Base-by-base conservation (phyloP, 2,113 vertebrate species). In the Eidolon helvum region DNA sequence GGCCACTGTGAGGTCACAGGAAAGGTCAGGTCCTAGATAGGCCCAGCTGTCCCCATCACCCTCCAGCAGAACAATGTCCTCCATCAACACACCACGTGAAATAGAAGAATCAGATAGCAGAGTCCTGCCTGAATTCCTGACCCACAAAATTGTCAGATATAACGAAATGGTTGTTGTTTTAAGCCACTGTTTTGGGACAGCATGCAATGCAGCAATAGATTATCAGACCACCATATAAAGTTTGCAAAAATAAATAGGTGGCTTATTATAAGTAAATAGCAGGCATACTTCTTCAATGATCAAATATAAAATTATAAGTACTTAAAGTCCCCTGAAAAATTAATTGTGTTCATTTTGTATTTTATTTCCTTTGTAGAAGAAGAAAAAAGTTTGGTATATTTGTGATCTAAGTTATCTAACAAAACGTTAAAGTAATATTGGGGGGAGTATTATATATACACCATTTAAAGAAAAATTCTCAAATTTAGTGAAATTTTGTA, bases 401-500 rank as follows among this genome's bases (percentile, higher is more conserved):
- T 88, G 90, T 95, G 45, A 74, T 72, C 57, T 90, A 90, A 87
- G 22, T 55, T 45, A 93, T 45, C 33, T 75, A 91, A 71, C 7
- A 88, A 65, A 92, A 79, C 11, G 80, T 72, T 35, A 61, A 85
- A 79, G 40, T 65, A 74, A 11, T 48, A 48, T 43, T 7, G 0
- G 7, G 10, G 14, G 8, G 18, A 5, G 5, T 16, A 59, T 14
- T 33, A 40, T 38, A 86, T 40, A 85, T 24, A 84, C 1, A 68
- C 22, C 40, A 50, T 40, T 84, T 77, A 65, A 33, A 72, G 24
- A 91, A 40, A 48, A 75, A 69, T 79, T 63, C 57, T 88, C 38
- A 94, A 48, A 77, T 28, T 94, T 35, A 66, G 7, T 24, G 57
- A 84, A 80, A 82, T 40, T 10, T 63, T 45, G 2, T 19, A 71